Base-by-base conservation (phyloP, 2,888 invertebrate genomes). In the Eupithecia pulchellata region DNA sequence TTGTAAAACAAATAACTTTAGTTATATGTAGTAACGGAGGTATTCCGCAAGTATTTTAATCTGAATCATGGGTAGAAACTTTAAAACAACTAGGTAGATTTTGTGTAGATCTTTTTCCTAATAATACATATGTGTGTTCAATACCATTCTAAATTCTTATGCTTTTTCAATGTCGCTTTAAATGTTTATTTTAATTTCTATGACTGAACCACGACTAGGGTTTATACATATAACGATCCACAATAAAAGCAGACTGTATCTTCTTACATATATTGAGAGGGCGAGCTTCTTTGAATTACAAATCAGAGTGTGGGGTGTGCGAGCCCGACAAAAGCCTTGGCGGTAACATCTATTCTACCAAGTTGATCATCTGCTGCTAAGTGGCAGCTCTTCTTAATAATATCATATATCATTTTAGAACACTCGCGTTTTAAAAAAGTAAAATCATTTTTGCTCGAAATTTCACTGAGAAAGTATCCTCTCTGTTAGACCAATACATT, bases 141-240 rank as follows among this genome's bases (percentile, higher is more conserved):
- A 81, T 82, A 84, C 74, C 79, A 83, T 84, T 83, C 77, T 81
- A 77, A 80, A 82, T 80, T 87, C 80, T 84, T 91, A 84, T 76
- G 91, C 91, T 92, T 94, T 66, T 84, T 87, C 85, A 83, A 87
- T 89, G 86, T 92, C 89, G 93, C 93, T 93, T 94, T 91, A 85
- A 84, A 80, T 91, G 91, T 92, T 89, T 76, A 62, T 78, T 79
- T 72, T 80, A 77, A 83, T 81, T 84, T 89, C 87, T 87, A 88
- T 94, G 93, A 88, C 93, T 94, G 93, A 93, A 93, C 93, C 92
- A 88, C 80, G 83, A 68, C 25, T 64, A 30, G 29, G 58, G 14
- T 58, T 30, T 30, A 13, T 68, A 74, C 71, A 78, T 82, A 78
- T 77, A 79, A 78, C 71, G 75, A 79, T 75, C 78, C 82, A 78